Conservation (phyloP, 2,888 invertebrate genomes). For the Ecliptopera silaceata region DNA sequence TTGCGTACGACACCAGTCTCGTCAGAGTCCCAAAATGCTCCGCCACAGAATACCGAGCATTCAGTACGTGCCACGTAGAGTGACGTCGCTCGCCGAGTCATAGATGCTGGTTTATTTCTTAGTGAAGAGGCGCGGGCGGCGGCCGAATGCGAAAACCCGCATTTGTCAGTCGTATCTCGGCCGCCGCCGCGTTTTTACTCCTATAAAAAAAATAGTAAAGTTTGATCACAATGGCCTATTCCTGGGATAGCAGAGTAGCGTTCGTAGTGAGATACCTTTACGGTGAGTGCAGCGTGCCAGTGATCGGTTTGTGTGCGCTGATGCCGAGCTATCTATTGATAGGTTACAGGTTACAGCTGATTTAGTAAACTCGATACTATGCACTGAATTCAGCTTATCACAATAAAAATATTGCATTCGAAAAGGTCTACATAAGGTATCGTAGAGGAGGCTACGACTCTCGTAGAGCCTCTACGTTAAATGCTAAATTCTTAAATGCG, state of each 20-base stretch:
- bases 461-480: not conserved
- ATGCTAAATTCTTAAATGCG: no score
- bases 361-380: not conserved
- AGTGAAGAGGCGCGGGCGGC: slow-evolving; percentile 57
- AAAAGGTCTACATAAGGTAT: not conserved
- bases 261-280: slow-evolving; percentile 92
- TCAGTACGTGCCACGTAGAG: slow-evolving; percentile 12
- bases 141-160: slow-evolving; percentile 40
- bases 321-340: slow-evolving; percentile 22
- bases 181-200: slow-evolving; percentile 30
- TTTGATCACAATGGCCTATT: slow-evolving; percentile 85
- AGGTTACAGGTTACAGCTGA: slow-evolving; percentile 16
- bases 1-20: slow-evolving; percentile 23
- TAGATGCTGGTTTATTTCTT: slow-evolving; percentile 41
- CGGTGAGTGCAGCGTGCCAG: slow-evolving; percentile 82
- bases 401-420: not conserved
- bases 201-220: slow-evolving; percentile 16
- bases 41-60: slow-evolving; percentile 13
- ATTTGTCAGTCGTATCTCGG: slow-evolving; percentile 26
- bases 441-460: not conserved
- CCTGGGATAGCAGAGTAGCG: slow-evolving; percentile 92
- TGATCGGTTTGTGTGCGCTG: slow-evolving; percentile 15
- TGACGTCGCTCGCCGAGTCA: slow-evolving; percentile 40
- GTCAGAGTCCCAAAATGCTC: slow-evolving; percentile 21
- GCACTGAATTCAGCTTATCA: not conserved